phyloP scores from a whole-genome alignment of 2,888 invertebrate species.

The Drosophila parthenogenetica region DNA sequence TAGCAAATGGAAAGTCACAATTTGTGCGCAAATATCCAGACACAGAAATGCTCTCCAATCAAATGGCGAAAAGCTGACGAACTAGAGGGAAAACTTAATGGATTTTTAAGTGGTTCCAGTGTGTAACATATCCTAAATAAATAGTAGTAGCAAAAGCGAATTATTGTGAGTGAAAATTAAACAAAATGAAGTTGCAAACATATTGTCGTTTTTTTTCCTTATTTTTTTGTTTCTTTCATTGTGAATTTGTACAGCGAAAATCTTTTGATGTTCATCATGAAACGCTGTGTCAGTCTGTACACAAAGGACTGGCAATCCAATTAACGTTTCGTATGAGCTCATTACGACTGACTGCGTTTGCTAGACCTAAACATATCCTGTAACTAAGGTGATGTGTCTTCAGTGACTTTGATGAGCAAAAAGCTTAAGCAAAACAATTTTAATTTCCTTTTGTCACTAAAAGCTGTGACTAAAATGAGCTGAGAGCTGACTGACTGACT shows the following conservation, averaged over 20 bases:
- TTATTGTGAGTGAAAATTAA: slow-evolving; percentile 8
- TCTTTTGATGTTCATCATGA: slow-evolving; percentile 11
- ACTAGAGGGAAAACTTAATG: slow-evolving; percentile 27
- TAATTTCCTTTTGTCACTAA: neutral
- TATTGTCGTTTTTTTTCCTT: neutral
- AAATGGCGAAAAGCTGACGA: slow-evolving; percentile 11
- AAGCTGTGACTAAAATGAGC: neutral
- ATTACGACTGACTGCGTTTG: neutral
- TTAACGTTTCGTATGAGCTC: slow-evolving; percentile 16
- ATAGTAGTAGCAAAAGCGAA: neutral
- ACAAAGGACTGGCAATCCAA: slow-evolving; percentile 22
- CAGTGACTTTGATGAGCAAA: neutral
- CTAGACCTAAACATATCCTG: neutral
- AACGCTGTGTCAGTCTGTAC: no score
- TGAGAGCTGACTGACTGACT: neutral
- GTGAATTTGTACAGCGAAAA: neutral
- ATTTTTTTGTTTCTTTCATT: neutral
- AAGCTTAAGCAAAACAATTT: no score
- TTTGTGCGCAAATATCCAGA: slow-evolving; percentile 34
- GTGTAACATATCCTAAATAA: slow-evolving; percentile 11
- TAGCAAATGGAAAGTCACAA: slow-evolving; percentile 34
- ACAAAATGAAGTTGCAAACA: slow-evolving; percentile 1
- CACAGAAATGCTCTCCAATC: slow-evolving; percentile 15
- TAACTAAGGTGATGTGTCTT: neutral
- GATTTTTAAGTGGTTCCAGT: slow-evolving; percentile 38